A percentile compares a stretch with the other conserved stretches of the same genome.
These are phyloP conservation scores for Murina feae DNA, from an alignment of 2,113 vertebrate genomes.

Conservation along the genomic window DNA sequence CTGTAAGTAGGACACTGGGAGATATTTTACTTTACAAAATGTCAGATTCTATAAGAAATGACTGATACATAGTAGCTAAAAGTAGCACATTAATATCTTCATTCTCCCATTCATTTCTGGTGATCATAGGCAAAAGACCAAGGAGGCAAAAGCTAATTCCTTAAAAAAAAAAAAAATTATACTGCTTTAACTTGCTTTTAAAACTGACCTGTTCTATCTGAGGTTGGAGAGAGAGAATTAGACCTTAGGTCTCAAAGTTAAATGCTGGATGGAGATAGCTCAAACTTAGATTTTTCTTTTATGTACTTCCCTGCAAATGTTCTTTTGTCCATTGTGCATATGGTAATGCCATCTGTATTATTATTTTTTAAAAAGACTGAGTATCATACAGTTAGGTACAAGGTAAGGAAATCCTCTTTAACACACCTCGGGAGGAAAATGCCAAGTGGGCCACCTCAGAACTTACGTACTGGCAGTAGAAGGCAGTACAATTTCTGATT, in stretches of 20 bases:
- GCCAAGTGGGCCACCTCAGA: not conserved
- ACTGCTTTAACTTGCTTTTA: conserved; percentile 22
- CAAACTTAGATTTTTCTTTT: not conserved
- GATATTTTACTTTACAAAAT: conserved; percentile 13
- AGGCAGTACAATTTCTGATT: not conserved
- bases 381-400: not conserved
- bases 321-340: not conserved
- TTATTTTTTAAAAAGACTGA: not conserved
- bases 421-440: not conserved
- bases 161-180: not conserved
- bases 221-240: not conserved
- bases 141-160: not conserved
- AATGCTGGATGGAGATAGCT: not conserved
- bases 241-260: not conserved
- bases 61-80: not conserved
- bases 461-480: not conserved
- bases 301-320: not conserved
- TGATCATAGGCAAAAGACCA: not conserved
- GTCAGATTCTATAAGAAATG: not conserved
- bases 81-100: conserved; percentile 6
- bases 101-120: not conserved
- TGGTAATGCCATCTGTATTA: not conserved
- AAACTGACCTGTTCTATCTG: not conserved
- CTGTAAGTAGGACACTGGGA: not conserved
- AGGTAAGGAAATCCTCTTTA: conserved; percentile 22